Percentiles rank a stretch among this genome's conserved stretches.
phyloP scores from a whole-genome alignment of 2,888 invertebrate species.

The Sarcophaga carnaria region DNA sequence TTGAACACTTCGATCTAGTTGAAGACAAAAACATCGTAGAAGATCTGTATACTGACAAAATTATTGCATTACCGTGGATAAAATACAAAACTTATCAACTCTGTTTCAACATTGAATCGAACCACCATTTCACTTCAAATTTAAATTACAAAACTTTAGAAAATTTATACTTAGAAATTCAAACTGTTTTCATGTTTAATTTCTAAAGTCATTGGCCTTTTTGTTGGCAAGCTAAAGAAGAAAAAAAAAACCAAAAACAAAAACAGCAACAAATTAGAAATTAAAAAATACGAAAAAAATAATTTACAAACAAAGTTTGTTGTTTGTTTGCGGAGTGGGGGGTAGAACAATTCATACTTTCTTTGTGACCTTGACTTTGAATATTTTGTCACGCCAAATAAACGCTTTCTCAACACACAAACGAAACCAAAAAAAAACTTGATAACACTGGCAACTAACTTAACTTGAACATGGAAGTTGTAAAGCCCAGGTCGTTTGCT shows the following conservation, averaged over 20 bases:
- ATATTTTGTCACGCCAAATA: slow-evolving; percentile 68
- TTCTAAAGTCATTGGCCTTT: slow-evolving; percentile 65
- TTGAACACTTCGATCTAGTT: no score
- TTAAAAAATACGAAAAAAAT: slow-evolving; percentile 59
- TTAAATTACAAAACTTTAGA: no score
- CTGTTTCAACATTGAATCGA: no score
- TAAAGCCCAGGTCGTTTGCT: slow-evolving; percentile 47
- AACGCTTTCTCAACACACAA: slow-evolving; percentile 58
- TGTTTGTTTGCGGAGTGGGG: neutral
- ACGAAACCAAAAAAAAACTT: slow-evolving; percentile 8
- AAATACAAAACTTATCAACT: no score
- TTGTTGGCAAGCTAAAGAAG: slow-evolving; percentile 17
- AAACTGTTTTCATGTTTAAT: neutral
- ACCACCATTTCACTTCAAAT: no score
- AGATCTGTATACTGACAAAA: no score
- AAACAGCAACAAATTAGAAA: slow-evolving; percentile 30
- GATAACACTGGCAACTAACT: no score
- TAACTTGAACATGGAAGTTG: neutral
- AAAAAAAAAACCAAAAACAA: neutral
- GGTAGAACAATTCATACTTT: slow-evolving; percentile 52
- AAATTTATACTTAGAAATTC: no score
- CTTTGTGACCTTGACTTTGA: slow-evolving; percentile 68
- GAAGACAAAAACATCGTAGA: no score
- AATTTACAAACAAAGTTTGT: slow-evolving; percentile 66
- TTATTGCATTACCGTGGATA: no score